Percentiles rank a stretch among this genome's conserved stretches.
Conservation (phyloP, 2,797 vertebrate genomes). For the Spheniscus humboldti region DNA sequence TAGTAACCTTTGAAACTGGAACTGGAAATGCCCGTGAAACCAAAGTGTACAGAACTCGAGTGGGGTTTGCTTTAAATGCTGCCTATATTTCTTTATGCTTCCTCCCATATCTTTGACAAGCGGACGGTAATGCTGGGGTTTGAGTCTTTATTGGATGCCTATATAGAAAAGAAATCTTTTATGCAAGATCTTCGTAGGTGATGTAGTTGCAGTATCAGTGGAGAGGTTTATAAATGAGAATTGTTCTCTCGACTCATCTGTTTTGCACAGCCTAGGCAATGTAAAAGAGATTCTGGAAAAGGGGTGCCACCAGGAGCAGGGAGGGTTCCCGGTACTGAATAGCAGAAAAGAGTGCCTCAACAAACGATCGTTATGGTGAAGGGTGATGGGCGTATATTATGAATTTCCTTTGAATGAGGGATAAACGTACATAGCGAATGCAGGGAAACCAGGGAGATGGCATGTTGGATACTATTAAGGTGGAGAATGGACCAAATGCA, state of each 20-base stretch:
- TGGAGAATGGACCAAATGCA: not conserved
- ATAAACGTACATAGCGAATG: not conserved
- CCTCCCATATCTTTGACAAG: not conserved
- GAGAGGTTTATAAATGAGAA: not conserved
- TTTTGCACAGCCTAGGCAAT: not conserved
- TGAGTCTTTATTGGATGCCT: not conserved
- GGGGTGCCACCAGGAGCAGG: not conserved
- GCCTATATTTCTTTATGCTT: not conserved
- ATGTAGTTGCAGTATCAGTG: not conserved
- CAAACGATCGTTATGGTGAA: rapidly evolving
- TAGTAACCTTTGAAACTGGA: not conserved
- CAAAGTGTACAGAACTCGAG: rapidly evolving
- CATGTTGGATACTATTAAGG: rapidly evolving
- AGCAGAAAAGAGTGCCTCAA: not conserved
- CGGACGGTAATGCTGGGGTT: rapidly evolving
- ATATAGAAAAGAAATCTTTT: not conserved
- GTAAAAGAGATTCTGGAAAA: not conserved
- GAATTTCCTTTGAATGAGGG: not conserved
- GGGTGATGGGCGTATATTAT: rapidly evolving
- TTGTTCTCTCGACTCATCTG: rapidly evolving
- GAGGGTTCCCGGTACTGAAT: not conserved
- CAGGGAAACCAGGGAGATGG: not conserved
- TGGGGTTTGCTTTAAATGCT: not conserved
- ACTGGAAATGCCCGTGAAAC: not conserved
- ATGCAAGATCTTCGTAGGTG: not conserved